phyloP scores from a whole-genome alignment of 2,888 invertebrate species.

The Chorisops tibialis region DNA sequence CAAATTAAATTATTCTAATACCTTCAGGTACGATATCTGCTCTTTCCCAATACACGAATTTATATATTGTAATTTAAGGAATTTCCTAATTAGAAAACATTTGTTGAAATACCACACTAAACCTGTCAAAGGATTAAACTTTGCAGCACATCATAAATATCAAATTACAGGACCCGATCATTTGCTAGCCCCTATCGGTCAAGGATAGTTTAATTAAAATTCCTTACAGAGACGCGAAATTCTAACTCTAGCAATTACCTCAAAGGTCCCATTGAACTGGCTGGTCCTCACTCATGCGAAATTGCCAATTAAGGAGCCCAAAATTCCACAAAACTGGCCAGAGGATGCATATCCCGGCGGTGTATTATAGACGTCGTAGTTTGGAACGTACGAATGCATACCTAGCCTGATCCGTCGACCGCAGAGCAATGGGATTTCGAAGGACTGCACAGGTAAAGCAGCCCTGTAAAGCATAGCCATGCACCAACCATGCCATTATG shows the following conservation, averaged over 20 bases:
- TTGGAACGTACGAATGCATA: background rate
- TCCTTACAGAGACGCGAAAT: constrained; percentile 19
- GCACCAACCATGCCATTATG: background rate
- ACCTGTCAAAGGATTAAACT: no score
- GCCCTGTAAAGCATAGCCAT: background rate
- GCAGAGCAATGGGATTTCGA: background rate
- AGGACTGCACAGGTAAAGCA: background rate
- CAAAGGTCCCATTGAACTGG: background rate
- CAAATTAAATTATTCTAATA: no score
- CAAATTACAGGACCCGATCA: no score
- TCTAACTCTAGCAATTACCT: constrained; percentile 20
- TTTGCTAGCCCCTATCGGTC: no score
- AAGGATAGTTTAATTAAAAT: constrained; percentile 27
- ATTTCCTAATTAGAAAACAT: no score
- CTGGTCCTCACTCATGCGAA: constrained; percentile 15
- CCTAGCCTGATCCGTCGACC: no score
- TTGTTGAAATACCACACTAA: no score
- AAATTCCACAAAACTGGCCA: constrained; percentile 24
- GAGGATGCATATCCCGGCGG: constrained; percentile 22
- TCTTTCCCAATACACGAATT: no score
- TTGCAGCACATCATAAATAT: no score
- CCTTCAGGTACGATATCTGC: no score
- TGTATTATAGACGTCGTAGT: constrained; percentile 3
- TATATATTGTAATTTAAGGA: no score
- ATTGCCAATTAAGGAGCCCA: constrained; percentile 27